Conservation (phyloP, 2,888 invertebrate species). For the Luperina nickerlii region DNA sequence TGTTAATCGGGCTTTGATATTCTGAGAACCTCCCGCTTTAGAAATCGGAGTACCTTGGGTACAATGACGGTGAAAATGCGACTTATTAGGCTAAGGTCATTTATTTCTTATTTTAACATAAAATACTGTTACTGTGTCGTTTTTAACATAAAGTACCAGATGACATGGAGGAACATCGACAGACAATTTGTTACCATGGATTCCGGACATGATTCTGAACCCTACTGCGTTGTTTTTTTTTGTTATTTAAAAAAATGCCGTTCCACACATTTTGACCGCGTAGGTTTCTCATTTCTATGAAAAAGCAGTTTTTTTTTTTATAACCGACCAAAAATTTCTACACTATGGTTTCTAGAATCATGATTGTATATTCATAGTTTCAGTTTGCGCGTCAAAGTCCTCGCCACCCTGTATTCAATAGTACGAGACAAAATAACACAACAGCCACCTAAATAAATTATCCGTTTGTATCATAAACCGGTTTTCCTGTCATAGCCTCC, state of each 20-base stretch:
- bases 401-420: background rate
- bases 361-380: background rate
- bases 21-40: background rate
- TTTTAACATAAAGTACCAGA: background rate
- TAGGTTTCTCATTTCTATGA: too few relatives aligned
- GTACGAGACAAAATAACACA: background rate
- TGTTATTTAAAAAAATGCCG: too few relatives aligned
- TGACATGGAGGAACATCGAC: too few relatives aligned
- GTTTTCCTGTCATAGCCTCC: conserved; percentile 49
- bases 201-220: too few relatives aligned
- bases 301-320: background rate
- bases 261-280: too few relatives aligned
- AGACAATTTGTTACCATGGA: too few relatives aligned
- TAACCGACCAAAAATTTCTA: background rate
- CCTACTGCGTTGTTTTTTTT: too few relatives aligned
- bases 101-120: background rate
- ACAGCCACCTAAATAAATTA: conserved; percentile 12
- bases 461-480: conserved; percentile 36
- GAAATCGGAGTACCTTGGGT: background rate
- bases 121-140: background rate
- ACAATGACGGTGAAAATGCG: background rate
- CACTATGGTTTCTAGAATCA: background rate
- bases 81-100: background rate
- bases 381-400: background rate
- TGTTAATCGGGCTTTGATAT: conserved; percentile 27